Percentiles rank a stretch among this genome's conserved stretches.
These are phyloP conservation scores for Delphinapterus leucas DNA, from an alignment of 2,113 vertebrate species.

Conservation along the genomic window DNA sequence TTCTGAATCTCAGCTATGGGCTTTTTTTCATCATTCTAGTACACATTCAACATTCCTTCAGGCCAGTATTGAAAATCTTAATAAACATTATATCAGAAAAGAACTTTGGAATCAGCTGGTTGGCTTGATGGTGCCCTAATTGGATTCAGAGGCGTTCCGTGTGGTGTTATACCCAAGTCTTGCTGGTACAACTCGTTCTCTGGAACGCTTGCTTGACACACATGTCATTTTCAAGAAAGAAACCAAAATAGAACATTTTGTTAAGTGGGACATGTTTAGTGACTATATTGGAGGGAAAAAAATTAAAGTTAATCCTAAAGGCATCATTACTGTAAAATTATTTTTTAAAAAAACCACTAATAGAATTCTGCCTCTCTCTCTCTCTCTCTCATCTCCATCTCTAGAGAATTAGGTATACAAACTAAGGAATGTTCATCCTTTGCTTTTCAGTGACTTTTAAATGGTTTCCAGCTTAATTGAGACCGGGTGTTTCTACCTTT, in stretches of 20 bases:
- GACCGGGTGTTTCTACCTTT: constrained; percentile 32
- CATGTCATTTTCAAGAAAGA: constrained; percentile 25
- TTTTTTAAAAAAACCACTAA: not conserved
- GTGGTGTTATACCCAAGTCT: not conserved
- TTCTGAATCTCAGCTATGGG: not conserved
- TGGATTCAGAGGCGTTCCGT: not conserved
- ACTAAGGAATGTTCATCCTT: constrained; percentile 50
- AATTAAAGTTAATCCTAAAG: not conserved
- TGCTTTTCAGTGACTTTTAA: constrained; percentile 24
- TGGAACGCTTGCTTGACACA: constrained; percentile 10
- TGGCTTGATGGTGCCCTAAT: not conserved
- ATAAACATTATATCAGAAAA: constrained; percentile 23
- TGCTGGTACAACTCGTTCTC: not conserved
- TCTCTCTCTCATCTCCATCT: not conserved
- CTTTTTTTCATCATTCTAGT: not conserved
- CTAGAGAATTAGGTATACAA: not conserved
- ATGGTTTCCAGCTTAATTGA: constrained; percentile 39
- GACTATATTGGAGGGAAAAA: not conserved
- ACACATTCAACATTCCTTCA: not conserved
- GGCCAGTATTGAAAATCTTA: constrained; percentile 18
- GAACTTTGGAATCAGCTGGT: not conserved
- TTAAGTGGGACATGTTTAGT: not conserved
- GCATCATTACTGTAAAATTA: not conserved
- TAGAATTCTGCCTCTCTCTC: not conserved
- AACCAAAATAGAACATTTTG: constrained; percentile 39